phyloP scores from a whole-genome alignment of 1,140 invertebrate species.

The Trachymyrmex cornetzi region DNA sequence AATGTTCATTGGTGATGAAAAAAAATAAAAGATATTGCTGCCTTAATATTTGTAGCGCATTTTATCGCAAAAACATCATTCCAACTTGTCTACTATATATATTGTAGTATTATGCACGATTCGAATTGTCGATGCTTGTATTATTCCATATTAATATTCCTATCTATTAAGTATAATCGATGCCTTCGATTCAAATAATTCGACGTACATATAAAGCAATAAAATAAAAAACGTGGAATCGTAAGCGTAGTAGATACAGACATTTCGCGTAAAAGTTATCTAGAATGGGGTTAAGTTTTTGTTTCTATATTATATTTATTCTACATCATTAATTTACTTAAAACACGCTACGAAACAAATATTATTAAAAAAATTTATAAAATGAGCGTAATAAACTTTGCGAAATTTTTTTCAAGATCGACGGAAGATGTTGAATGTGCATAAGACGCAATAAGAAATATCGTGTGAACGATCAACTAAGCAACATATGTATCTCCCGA shows the following conservation, averaged over 20 bases:
- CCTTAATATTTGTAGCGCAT: neutral
- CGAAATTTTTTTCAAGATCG: neutral
- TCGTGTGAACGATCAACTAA: neutral
- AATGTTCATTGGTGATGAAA: neutral
- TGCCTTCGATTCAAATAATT: no score
- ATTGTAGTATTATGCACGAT: neutral
- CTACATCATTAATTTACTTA: no score
- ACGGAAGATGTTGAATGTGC: neutral
- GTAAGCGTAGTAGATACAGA: neutral
- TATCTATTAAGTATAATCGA: neutral
- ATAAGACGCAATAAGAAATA: slow-evolving; percentile 15
- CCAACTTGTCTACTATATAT: neutral
- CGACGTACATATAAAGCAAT: neutral
- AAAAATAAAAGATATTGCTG: neutral
- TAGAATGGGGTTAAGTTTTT: no score
- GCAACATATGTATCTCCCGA: neutral
- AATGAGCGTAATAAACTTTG: neutral
- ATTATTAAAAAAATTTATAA: no score
- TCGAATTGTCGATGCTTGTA: neutral
- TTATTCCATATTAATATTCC: neutral
- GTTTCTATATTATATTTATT: no score
- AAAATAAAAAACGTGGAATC: neutral
- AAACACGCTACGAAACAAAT: no score
- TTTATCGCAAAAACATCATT: neutral
- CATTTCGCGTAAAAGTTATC: no score